Conservation (phyloP, 2,797 vertebrate genomes). For the Australoheros facetus region DNA sequence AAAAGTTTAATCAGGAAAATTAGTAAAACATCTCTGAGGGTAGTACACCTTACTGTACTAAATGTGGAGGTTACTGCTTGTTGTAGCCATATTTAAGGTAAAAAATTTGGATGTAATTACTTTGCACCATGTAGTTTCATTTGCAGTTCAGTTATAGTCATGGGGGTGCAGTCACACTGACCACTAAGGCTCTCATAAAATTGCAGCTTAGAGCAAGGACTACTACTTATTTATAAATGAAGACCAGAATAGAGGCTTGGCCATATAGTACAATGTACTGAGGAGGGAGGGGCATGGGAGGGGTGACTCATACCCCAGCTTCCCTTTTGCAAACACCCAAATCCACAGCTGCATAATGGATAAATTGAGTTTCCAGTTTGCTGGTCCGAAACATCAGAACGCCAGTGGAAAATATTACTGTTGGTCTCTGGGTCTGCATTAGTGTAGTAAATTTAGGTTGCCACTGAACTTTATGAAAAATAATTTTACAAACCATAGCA, state of each 20-base stretch:
- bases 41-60: too few species aligned
- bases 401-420: conserved; percentile 30
- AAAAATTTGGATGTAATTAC: too few species aligned
- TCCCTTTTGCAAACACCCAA: neutral
- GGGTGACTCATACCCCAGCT: conserved; percentile 24
- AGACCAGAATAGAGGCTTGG: conserved; percentile 39
- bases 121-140: too few species aligned
- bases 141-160: neutral
- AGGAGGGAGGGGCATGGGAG: conserved; percentile 14
- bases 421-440: conserved; percentile 11
- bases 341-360: conserved; percentile 34
- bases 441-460: conserved; percentile 21
- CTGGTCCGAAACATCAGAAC: conserved; percentile 28
- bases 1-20: too few species aligned
- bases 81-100: too few species aligned
- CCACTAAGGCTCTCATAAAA: conserved; percentile 13
- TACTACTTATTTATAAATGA: conserved; percentile 42
- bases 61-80: too few species aligned
- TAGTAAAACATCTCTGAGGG: too few species aligned
- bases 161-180: neutral
- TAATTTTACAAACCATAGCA: conserved; percentile 9
- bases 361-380: conserved; percentile 40
- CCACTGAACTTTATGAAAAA: conserved; percentile 26
- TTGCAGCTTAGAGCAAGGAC: conserved; percentile 9
- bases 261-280: neutral